Conservation (phyloP, 2,888 invertebrate species). For the Volucella zonaria region DNA sequence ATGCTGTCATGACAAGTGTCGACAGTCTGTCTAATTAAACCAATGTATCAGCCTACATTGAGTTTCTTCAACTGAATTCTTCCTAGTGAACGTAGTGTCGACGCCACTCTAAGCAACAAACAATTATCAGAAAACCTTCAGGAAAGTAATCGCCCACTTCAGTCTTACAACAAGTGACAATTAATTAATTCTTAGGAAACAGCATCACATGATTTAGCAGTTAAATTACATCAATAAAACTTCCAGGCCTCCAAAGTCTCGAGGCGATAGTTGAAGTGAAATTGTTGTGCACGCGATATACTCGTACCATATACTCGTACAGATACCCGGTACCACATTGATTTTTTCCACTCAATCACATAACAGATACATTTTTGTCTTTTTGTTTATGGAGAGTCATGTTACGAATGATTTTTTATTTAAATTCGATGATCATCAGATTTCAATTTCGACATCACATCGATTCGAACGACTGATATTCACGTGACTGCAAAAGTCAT, state of each 20-base stretch:
- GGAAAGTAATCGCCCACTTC: too few relatives aligned
- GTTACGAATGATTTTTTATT: conserved; percentile 4
- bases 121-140: too few relatives aligned
- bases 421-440: conserved; percentile 19
- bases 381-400: conserved; percentile 5
- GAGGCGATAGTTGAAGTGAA: not conserved
- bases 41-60: too few relatives aligned
- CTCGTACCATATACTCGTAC: too few relatives aligned
- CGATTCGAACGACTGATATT: not conserved
- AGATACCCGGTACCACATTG: not conserved
- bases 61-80: too few relatives aligned
- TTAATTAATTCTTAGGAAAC: too few relatives aligned
- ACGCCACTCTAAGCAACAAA: too few relatives aligned
- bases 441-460: not conserved
- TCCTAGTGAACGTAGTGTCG: too few relatives aligned
- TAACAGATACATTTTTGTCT: not conserved
- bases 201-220: too few relatives aligned
- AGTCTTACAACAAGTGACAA: too few relatives aligned
- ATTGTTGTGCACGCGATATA: not conserved
- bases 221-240: conserved; percentile 9
- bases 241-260: not conserved
- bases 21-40: too few relatives aligned
- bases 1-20: too few relatives aligned
- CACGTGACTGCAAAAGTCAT: conserved; percentile 24
- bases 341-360: conserved; percentile 2